Evolutionary conservation across 1,140 invertebrate genomes (phyloP).

Genomic region (Parasteatoda tepidariorum): DNA sequence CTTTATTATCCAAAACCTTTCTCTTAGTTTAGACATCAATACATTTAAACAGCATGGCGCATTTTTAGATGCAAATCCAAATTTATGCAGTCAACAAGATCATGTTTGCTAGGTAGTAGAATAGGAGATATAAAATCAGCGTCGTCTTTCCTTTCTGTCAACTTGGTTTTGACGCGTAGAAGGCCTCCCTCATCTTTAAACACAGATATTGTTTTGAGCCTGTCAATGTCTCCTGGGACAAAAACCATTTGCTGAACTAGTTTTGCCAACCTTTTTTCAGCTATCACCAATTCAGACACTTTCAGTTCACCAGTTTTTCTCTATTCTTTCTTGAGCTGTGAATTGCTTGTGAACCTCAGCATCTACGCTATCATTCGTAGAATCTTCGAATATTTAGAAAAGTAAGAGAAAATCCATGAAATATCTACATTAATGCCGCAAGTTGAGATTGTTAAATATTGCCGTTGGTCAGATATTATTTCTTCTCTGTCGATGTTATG

Average conservation of each 20-base stretch:
- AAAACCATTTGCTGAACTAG: background rate
- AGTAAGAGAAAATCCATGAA: background rate
- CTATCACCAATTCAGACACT: background rate
- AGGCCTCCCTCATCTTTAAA: background rate
- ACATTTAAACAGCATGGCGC: background rate
- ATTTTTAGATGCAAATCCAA: background rate
- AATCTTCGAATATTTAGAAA: too few species aligned
- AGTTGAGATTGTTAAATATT: too few species aligned
- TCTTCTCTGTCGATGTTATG: too few species aligned
- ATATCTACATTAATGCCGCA: background rate
- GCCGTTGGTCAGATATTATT: too few species aligned
- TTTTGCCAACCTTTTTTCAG: background rate
- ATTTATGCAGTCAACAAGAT: background rate
- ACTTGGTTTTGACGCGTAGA: background rate
- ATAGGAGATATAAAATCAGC: background rate
- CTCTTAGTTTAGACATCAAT: background rate
- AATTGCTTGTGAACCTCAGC: background rate
- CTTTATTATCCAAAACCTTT: slow-evolving; percentile 23
- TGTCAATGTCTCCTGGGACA: background rate
- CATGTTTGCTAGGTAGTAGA: background rate
- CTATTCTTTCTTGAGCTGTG: background rate
- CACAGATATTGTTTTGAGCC: background rate
- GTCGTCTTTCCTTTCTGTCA: background rate
- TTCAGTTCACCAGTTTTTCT: background rate
- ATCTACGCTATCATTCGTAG: too few species aligned